A percentile compares a stretch with the other conserved stretches of the same genome.
phyloP scores from a whole-genome alignment of 2,888 invertebrate genomes.

The Drosophila heteroneura region DNA sequence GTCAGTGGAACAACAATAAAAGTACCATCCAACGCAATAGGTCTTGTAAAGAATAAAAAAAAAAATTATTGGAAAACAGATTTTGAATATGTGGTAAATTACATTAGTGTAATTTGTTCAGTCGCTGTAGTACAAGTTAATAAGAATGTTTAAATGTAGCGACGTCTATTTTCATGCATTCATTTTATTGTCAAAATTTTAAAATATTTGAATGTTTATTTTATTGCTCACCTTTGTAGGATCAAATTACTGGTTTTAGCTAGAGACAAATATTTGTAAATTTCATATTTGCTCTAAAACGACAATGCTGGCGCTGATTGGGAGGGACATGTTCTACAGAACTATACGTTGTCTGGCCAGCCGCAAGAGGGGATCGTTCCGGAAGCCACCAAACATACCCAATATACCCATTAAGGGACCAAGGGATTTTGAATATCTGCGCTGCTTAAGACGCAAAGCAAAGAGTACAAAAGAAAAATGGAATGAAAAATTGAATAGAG shows the following conservation, averaged over 20 bases:
- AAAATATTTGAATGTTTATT: neutral
- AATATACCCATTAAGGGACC: constrained; percentile 53
- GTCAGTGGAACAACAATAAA: constrained; percentile 39
- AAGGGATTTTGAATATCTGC: constrained; percentile 53
- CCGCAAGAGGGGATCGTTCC: constrained; percentile 20
- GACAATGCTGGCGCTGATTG: neutral
- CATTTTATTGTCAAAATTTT: neutral
- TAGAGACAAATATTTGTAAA: neutral
- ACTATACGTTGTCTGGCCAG: constrained; percentile 22
- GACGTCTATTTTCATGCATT: neutral
- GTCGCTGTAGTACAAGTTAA: neutral
- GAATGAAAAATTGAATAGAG: constrained; percentile 1
- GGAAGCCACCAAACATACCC: constrained; percentile 26
- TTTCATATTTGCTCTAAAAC: neutral
- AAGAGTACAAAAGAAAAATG: constrained; percentile 13
- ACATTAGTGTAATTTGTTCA: neutral
- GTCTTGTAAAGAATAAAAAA: neutral
- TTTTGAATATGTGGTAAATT: neutral
- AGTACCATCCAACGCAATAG: constrained; percentile 26
- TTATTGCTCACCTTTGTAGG: neutral
- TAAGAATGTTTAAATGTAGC: neutral
- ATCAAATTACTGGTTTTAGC: neutral
- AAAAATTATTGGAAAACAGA: neutral
- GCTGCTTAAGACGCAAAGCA: constrained; percentile 18
- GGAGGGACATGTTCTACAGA: constrained; percentile 2